Evolutionary conservation across 2,797 vertebrate genomes (phyloP), one percentile per base, ranked within the genome.

Genomic region (Oreonectes daqikongensis): DNA sequence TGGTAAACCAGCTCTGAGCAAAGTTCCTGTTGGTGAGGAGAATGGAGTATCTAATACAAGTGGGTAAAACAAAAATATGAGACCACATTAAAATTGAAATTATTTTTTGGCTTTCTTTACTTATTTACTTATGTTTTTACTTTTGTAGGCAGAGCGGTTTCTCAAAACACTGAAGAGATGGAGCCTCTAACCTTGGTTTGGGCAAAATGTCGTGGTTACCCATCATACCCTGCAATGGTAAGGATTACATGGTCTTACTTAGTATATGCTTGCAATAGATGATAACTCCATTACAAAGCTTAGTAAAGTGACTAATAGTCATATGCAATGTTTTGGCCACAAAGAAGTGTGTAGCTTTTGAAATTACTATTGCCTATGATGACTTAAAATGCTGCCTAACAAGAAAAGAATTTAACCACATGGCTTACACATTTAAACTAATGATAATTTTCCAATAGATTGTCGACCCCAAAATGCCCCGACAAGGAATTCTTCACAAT

Each of bases 161-260:
- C 28, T 55, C 72, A 42, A 59, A 70, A 73, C 32, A 24, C 42
- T 32, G 65, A 75, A 22, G 93, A 95, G 85, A 94, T 99, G 81
- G 92, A 96, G 79, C 95, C 97, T 78, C 88, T 99, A 88, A 96
- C 97, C 87, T 92, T 99, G 0, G 97, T 99, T 83, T 99, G 98
- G 97, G 97, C 98, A 78, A 99, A 99, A 93, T 97, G 96, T 88
- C 94, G 97, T 87, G 98, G 97, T 66, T 99, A 99, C 57, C 98
- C 98, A 32, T 99, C 97, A 72, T 99, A 99, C 87, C 97, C 98
- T 57, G 97, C 98, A 77, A 90, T 99, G 96, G 97, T 99, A 87
- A 95, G 95, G 88, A 35, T 52, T 14, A 53, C 22, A 24, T 22
- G n/a, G n/a, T n/a, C n/a, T n/a, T n/a, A n/a, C n/a, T n/a, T n/a